phyloP scores from a whole-genome alignment of 2,888 invertebrate species.

The Sarcophaga subvicina region DNA sequence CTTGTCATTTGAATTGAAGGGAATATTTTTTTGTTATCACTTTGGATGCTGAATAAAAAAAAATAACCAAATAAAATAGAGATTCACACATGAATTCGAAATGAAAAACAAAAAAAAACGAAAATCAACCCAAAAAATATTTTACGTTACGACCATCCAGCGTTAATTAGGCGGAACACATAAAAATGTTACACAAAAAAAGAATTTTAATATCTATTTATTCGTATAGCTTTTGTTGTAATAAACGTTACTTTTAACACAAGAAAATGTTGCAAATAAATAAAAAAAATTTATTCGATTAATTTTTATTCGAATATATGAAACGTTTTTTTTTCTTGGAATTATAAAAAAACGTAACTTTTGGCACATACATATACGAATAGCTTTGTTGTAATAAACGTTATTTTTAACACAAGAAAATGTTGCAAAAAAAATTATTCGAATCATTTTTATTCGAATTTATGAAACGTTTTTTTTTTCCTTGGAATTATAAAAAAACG shows the following conservation, averaged over 20 bases:
- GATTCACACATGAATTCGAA: neutral
- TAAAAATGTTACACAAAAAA: constrained; percentile 58
- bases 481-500: too few relatives aligned
- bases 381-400: neutral
- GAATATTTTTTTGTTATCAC: neutral
- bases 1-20: constrained; percentile 46
- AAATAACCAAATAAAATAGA: neutral
- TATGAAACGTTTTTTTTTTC: too few relatives aligned
- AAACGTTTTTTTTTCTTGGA: too few relatives aligned
- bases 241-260: neutral
- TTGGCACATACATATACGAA: too few relatives aligned
- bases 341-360: too few relatives aligned
- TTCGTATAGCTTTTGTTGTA: neutral
- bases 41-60: neutral
- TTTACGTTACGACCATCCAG: constrained; percentile 46
- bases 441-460: too few relatives aligned
- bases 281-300: too few relatives aligned
- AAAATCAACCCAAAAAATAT: constrained; percentile 16
- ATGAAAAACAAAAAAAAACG: neutral
- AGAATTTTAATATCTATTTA: constrained; percentile 23
- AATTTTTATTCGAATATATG: too few relatives aligned
- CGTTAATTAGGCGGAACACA: constrained; percentile 64
- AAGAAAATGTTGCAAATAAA: neutral
- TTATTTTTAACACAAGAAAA: neutral
- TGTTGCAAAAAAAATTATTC: neutral